These are phyloP conservation scores for Agrochola lota DNA, from an alignment of 2,888 invertebrate genomes.

Conservation along the genomic window DNA sequence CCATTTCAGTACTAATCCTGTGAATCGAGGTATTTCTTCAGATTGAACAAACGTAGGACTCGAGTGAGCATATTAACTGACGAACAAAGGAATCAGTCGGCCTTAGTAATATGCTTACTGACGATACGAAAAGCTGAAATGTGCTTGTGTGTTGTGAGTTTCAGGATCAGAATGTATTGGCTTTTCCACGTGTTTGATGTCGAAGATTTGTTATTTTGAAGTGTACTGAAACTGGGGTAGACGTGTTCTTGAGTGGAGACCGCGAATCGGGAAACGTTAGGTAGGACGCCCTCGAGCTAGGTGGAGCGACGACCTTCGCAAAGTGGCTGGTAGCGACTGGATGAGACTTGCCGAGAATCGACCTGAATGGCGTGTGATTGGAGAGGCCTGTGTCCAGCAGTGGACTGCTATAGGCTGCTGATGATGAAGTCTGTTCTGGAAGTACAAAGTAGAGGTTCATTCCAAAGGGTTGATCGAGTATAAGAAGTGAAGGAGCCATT, in stretches of 20 bases:
- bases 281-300: too few species aligned
- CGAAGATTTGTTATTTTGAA: neutral
- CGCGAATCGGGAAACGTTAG: too few species aligned
- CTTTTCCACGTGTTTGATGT: neutral
- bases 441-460: neutral
- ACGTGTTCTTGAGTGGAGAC: too few species aligned
- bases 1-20: slow-evolving; percentile 40
- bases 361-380: too few species aligned
- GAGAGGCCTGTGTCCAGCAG: too few species aligned
- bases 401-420: too few species aligned
- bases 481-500: too few species aligned
- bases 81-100: slow-evolving; percentile 56
- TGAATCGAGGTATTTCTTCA: slow-evolving; percentile 56
- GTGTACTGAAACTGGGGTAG: neutral
- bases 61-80: slow-evolving; percentile 46
- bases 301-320: too few species aligned
- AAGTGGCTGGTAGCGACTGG: too few species aligned
- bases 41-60: slow-evolving; percentile 48
- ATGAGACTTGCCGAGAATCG: too few species aligned
- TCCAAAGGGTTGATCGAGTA: neutral
- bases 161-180: slow-evolving; percentile 10
- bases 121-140: slow-evolving; percentile 12
- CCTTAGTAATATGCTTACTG: slow-evolving; percentile 49
- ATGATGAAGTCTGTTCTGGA: too few species aligned
- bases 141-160: slow-evolving; percentile 4